Evolutionary conservation across 2,888 invertebrate genomes (phyloP), one percentile per base, ranked within the genome.

Genomic region (Gari tellinella): DNA sequence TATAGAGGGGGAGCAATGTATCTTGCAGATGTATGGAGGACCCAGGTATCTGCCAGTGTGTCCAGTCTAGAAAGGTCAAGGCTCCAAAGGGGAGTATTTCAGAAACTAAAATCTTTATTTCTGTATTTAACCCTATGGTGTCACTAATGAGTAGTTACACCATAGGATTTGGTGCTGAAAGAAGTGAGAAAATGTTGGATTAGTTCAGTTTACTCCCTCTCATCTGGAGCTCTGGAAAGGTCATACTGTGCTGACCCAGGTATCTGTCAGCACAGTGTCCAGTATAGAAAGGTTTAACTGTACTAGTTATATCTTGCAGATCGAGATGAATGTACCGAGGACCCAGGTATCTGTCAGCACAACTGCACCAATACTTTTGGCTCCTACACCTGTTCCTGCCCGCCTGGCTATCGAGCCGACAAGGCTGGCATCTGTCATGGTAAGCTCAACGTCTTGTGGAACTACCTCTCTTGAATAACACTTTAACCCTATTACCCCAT

Each of bases 351-450:
- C 23, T 92, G 92, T 74, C 91, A 91, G 66, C 91, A 92, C 76
- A 85, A 85, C 69, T 92, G 92, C 82, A 85, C 84, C 45, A 92
- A 92, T 81, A 86, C 87, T 8, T 81, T 90, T 7, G 93, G 93
- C 12, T 88, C 92, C 21, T 93, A 88, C 80, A 70, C 69, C 3
- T 92, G 92, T 68, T 68, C 81, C 40, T 92, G 92, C 87, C 92
- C 92, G 3, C 79, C 83, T 0, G 92, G 92, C 4, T 92, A 91
- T 76, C 82, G 85, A 38, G 79, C 85, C 49, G 84, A 86, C 93
- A 90, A 89, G 72, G 80, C 82, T 14, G 78, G 88, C 31, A 85
- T 86, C 0, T 92, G 92, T 83, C 70, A 80, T 78, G 92, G 92
- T 92, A 77, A 66, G 74, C 37, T 19, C 19, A 12, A 19, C 21